Conservation (phyloP, 2,797 vertebrate species). For the Ciconia nigra region DNA sequence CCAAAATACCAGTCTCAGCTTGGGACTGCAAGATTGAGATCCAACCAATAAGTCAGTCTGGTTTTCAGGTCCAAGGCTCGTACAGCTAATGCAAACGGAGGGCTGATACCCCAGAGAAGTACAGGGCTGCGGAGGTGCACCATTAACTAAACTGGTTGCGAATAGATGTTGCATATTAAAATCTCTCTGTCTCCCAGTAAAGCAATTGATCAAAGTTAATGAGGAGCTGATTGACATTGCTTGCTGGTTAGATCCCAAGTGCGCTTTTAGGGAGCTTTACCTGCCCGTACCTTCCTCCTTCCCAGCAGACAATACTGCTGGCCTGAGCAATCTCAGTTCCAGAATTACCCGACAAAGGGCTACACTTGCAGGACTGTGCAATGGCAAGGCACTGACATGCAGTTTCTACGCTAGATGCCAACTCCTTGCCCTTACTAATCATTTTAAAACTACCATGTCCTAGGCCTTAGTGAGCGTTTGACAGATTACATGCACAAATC, state of each 20-base stretch:
- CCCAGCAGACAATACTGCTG: background rate
- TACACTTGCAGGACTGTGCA: background rate
- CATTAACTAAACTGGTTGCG: background rate
- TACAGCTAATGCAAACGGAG: fast-evolving
- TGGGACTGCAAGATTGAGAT: background rate
- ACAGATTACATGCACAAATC: background rate
- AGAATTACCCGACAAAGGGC: background rate
- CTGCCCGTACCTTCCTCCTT: background rate
- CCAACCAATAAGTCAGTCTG: background rate
- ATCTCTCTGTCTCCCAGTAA: background rate
- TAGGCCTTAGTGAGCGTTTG: background rate
- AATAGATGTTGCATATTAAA: background rate
- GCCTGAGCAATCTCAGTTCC: background rate
- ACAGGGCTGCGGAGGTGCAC: background rate
- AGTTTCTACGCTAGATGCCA: background rate
- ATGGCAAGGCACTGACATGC: background rate
- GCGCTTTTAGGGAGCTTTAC: background rate
- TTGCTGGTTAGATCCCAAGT: background rate
- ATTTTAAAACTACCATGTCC: background rate
- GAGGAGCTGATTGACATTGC: background rate
- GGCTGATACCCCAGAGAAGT: background rate
- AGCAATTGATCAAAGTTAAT: background rate
- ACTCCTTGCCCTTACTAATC: background rate
- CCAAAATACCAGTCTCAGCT: background rate
- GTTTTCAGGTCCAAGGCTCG: background rate